Base-by-base conservation (phyloP, 2,797 vertebrate genomes). In the Etheostoma perlongum region DNA sequence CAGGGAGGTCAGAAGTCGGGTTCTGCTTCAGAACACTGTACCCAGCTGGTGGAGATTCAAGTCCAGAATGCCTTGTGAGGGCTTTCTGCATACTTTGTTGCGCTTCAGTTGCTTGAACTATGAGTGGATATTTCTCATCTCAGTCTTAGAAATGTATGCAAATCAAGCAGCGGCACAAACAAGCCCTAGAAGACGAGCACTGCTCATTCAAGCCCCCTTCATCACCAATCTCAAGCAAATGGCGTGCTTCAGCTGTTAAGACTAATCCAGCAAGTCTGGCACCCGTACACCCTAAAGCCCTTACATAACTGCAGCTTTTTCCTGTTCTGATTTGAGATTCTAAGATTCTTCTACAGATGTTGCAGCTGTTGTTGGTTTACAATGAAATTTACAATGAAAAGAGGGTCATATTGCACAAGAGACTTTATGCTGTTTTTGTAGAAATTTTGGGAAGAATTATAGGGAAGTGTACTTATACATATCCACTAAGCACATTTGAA, bases 181-280 rank as follows among this genome's bases (percentile, higher is more conserved):
- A 86, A 85, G 59, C 72, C 51, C 23, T 53, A 51, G 78, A 86
- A 82, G 87, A 90, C 30, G 64, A 81, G 79, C 62, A n/a, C 40
- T 33, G 74, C 85, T 89, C 84, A 61, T 86, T 87, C 89, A 78
- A 84, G 64, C 77, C 59, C 67, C 81, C 79, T 81, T 88, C 87
- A 89, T 93, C 87, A 81, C 71, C 73, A 67, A 81, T 76, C 42
- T 79, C 76, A 60, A 81, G 84, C 76, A 89, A 89, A 91, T 83
- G 76, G 85, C 49, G 25, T 74, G 88, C 86, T 89, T 88, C 81
- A 88, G 88, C 89, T 87, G 87, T 82, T 92, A 84, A 87, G 78
- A 87, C 87, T 89, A 91, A 93, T 91, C 88, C 89, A 84, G 78
- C 81, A n/a, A 79, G 83, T 83, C 85, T 88, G 89, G 89, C 85